Conservation (phyloP, 2,113 vertebrate genomes). For the Spilogale gracilis region DNA sequence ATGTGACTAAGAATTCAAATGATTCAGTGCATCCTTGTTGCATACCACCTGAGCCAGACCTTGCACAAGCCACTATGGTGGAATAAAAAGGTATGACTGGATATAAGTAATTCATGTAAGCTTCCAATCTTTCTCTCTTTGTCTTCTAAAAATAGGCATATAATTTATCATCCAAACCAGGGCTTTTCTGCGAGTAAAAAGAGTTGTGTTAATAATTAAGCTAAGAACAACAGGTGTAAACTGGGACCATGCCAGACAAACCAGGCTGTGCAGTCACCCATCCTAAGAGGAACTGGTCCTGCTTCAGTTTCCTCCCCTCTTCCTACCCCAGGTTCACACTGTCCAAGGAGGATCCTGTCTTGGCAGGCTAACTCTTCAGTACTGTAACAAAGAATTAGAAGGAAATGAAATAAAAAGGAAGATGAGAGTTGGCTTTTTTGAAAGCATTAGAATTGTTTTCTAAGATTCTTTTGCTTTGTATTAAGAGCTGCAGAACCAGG, state of each 20-base stretch:
- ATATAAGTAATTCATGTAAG: slow-evolving; percentile 27
- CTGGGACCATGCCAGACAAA: not conserved
- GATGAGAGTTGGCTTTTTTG: not conserved
- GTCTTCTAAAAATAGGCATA: not conserved
- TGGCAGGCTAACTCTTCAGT: not conserved
- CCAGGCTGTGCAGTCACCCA: not conserved
- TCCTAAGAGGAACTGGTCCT: not conserved
- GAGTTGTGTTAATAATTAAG: not conserved
- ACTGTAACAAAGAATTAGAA: not conserved
- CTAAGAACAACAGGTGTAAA: not conserved
- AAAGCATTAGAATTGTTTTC: not conserved
- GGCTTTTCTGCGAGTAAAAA: not conserved
- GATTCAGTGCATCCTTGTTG: not conserved
- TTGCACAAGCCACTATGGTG: not conserved
- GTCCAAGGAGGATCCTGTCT: not conserved
- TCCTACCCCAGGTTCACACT: not conserved
- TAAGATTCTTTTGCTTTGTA: not conserved
- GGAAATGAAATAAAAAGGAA: not conserved
- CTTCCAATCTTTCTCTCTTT: slow-evolving; percentile 24
- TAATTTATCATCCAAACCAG: not conserved
- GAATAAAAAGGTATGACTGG: not conserved
- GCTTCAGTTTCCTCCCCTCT: not conserved
- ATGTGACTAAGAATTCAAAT: not conserved
- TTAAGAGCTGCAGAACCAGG: not conserved
- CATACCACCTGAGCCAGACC: not conserved